A percentile compares a stretch with the other conserved stretches of the same genome.
These are phyloP conservation scores for Adelosebastes latens DNA, from an alignment of 2,797 vertebrate species.

Conservation along the genomic window DNA sequence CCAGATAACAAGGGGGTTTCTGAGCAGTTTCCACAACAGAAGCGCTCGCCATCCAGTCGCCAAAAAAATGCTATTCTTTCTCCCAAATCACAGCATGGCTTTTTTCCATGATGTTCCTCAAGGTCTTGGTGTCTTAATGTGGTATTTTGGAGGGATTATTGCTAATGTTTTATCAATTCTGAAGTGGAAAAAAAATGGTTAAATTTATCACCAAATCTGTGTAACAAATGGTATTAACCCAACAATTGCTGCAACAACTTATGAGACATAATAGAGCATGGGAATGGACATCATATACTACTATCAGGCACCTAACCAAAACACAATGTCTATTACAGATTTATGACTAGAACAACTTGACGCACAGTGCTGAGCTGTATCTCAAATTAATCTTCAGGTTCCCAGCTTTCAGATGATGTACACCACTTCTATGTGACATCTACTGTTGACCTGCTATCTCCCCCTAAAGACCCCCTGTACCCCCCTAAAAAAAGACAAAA, in stretches of 20 bases:
- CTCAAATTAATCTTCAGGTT: background rate
- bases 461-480: background rate
- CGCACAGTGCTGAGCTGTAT: background rate
- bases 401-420: background rate
- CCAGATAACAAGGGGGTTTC: background rate
- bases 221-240: background rate
- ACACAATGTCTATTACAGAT: background rate
- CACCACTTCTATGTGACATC: too few relatives aligned
- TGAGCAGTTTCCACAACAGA: background rate
- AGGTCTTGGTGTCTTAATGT: background rate
- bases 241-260: background rate
- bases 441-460: too few relatives aligned
- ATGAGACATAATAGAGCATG: background rate
- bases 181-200: background rate
- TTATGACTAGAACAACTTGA: background rate
- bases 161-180: background rate
- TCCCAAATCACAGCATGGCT: background rate
- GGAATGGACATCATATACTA: background rate
- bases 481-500: background rate
- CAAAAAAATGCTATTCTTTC: background rate
- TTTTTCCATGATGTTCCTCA: too few relatives aligned
- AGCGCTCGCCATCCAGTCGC: background rate
- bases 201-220: too few relatives aligned
- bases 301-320: background rate
- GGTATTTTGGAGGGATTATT: background rate